Evolutionary conservation across 37 sponge, comb jelly and placozoan species (phyloP).

Genomic region (Aplysina aerophoba): DNA sequence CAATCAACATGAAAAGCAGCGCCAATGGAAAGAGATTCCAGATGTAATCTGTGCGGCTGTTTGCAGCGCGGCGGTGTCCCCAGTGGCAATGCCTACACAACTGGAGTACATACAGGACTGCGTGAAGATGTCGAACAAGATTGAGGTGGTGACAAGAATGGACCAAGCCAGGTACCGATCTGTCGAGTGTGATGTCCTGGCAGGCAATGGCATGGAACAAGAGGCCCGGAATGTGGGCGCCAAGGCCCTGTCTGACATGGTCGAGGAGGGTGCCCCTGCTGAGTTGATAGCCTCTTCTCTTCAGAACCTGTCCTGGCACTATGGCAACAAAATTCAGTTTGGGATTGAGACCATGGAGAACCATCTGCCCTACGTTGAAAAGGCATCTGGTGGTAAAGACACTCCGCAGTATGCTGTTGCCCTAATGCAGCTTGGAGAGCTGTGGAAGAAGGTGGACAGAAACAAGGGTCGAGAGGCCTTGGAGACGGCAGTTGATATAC

Average conservation of each 20-base stretch:
- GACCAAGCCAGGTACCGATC: not conserved
- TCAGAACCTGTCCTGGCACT: slow-evolving; percentile 7
- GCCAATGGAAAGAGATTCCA: slow-evolving; percentile 14
- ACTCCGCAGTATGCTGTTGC: not conserved
- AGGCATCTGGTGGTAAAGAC: not conserved
- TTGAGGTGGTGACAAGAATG: not conserved
- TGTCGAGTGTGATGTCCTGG: not conserved
- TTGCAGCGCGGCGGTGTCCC: not conserved
- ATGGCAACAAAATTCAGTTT: too few relatives aligned
- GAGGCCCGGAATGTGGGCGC: not conserved
- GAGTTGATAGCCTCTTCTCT: not conserved
- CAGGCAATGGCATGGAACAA: not conserved
- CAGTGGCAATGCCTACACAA: too few relatives aligned
- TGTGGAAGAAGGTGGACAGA: not conserved
- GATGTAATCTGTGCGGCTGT: slow-evolving; percentile 4
- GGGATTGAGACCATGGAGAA: not conserved
- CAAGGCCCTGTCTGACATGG: not conserved
- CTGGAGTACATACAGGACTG: not conserved
- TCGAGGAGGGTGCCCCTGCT: not conserved
- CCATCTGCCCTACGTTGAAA: not conserved
- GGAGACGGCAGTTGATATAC: not conserved
- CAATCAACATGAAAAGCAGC: not conserved
- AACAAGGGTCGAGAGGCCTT: not conserved
- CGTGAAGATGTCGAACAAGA: not conserved
- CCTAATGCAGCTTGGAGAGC: not conserved